Evolutionary conservation across 2,797 vertebrate species (phyloP).

Genomic region (Tenualosa ilisha): DNA sequence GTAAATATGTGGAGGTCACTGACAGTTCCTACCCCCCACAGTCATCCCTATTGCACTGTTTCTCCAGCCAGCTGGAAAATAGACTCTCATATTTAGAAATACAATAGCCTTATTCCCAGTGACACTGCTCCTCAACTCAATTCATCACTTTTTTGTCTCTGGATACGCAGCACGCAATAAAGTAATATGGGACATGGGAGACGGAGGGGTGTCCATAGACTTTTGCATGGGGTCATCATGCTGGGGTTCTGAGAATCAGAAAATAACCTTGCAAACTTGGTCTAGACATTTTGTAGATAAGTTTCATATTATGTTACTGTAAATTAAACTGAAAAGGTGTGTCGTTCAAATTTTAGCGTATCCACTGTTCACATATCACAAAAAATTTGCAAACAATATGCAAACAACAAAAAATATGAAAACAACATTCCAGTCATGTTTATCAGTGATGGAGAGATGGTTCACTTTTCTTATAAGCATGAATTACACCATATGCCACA

Average conservation of each 20-base stretch:
- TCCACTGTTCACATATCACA: too few species aligned
- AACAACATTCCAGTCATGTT: too few species aligned
- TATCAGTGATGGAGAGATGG: not conserved
- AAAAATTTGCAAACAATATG: too few species aligned
- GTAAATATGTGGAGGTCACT: not conserved
- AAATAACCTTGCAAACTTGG: not conserved
- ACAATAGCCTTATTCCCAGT: not conserved
- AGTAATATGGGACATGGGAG: too few species aligned
- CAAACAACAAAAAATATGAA: too few species aligned
- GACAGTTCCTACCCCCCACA: conserved; percentile 21
- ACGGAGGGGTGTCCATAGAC: too few species aligned
- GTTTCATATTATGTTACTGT: not conserved
- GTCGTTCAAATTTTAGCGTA: too few species aligned
- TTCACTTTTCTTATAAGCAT: not conserved
- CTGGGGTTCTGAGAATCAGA: not conserved
- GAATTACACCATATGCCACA: not conserved
- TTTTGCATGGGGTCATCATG: not conserved
- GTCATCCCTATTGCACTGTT: conserved; percentile 22
- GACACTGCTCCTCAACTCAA: not conserved
- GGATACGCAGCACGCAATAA: not conserved
- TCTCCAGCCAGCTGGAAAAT: conserved; percentile 27
- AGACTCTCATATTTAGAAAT: conserved; percentile 39
- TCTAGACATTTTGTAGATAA: not conserved
- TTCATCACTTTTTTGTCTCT: not conserved
- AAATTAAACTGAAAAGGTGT: too few species aligned